phyloP scores from a whole-genome alignment of 1,140 invertebrate genomes.

The Ostrea edulis region DNA sequence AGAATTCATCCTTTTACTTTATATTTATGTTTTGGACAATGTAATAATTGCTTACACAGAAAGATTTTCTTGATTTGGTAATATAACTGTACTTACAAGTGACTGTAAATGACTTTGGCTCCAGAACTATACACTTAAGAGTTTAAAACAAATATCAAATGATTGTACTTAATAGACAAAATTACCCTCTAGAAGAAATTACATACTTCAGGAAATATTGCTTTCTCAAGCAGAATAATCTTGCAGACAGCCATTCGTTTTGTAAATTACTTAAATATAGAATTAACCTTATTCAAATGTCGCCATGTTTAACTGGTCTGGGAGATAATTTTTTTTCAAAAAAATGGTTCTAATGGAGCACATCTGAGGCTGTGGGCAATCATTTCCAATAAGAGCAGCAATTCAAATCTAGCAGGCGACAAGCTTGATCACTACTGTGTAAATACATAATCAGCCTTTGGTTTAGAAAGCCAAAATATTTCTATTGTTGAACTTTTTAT shows the following conservation, averaged over 20 bases:
- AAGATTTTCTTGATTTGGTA: background rate
- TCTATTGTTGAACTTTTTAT: no score
- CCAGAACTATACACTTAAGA: background rate
- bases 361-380: background rate
- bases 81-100: background rate
- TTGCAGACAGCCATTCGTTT: background rate
- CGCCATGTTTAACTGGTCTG: background rate
- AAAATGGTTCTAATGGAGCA: background rate
- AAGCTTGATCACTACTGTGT: background rate
- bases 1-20: no score
- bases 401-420: background rate
- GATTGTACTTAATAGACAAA: slow-evolving; percentile 1
- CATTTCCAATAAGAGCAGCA: background rate
- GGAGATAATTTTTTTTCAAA: background rate
- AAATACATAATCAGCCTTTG: no score
- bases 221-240: slow-evolving; percentile 14
- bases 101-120: background rate
- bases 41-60: no score
- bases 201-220: background rate
- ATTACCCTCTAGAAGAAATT: background rate
- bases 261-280: slow-evolving; percentile 2
- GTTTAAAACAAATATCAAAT: background rate
- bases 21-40: no score
- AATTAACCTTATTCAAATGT: background rate
- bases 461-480: no score